Conservation (phyloP, 2,113 vertebrate species). For the Neogale vison region DNA sequence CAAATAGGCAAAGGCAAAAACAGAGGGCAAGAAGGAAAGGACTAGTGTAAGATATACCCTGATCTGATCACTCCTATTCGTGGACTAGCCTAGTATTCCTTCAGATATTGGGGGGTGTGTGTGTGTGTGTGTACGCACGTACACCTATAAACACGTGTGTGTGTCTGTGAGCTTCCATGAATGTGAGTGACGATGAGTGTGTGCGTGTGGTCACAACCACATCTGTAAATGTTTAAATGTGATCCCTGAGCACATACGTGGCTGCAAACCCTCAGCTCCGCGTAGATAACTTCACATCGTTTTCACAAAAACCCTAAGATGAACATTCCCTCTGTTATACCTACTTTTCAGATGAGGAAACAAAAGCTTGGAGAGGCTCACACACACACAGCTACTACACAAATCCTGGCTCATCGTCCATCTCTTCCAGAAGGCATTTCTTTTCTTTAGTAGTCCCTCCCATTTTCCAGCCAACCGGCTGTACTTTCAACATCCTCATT, state of each 20-base stretch:
- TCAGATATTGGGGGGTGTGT: neutral
- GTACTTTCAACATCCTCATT: neutral
- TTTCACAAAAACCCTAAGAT: neutral
- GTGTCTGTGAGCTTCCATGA: neutral
- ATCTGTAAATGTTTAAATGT: neutral
- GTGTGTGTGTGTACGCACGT: neutral
- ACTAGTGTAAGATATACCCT: neutral
- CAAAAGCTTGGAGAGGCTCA: slow-evolving; percentile 19
- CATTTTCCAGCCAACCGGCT: neutral
- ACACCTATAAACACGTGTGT: neutral
- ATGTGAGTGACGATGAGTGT: neutral
- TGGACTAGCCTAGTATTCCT: neutral
- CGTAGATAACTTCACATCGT: neutral
- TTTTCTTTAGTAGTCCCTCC: neutral
- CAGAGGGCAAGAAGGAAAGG: neutral
- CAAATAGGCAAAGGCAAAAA: neutral
- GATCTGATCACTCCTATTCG: neutral
- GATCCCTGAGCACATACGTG: neutral
- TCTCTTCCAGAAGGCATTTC: slow-evolving; percentile 10
- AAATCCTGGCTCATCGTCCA: neutral
- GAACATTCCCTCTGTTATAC: neutral
- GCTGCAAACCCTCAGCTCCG: neutral
- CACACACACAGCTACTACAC: neutral
- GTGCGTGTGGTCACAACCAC: neutral
- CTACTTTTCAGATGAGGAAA: slow-evolving; percentile 32